Percentiles rank a stretch among this genome's conserved stretches.
phyloP scores from a whole-genome alignment of 1,140 invertebrate species.

The Metopolophium dirhodum region DNA sequence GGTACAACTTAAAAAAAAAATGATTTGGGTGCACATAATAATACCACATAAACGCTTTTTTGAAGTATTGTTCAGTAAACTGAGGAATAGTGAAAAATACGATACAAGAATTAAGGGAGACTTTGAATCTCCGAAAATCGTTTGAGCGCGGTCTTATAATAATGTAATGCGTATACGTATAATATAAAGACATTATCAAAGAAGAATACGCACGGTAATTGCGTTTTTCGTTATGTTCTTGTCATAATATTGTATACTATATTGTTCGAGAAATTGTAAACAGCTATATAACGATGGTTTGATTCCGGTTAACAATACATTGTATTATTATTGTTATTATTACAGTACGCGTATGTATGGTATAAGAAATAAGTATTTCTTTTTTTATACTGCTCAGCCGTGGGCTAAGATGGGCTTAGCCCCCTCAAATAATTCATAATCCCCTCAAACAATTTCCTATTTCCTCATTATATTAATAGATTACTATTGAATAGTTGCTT shows the following conservation, averaged over 20 bases:
- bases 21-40: not conserved
- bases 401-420: not conserved
- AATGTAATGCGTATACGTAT: not conserved
- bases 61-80: not conserved
- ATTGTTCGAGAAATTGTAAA: constrained; percentile 2
- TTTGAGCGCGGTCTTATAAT: not conserved
- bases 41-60: not conserved
- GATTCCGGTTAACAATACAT: not conserved
- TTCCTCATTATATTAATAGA: not conserved
- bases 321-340: not conserved
- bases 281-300: not conserved
- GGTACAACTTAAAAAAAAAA: too few species aligned
- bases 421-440: not conserved
- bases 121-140: not conserved
- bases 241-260: not conserved
- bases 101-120: not conserved
- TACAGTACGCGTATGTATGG: not conserved
- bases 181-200: not conserved
- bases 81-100: not conserved
- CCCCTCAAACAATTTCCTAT: not conserved
- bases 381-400: not conserved
- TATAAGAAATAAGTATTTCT: not conserved
- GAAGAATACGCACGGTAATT: not conserved
- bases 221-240: not conserved
- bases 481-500: not conserved